A percentile compares a stretch with the other conserved stretches of the same genome.
Conservation (phyloP, 1,140 invertebrate species). For the Panonychus citri region DNA sequence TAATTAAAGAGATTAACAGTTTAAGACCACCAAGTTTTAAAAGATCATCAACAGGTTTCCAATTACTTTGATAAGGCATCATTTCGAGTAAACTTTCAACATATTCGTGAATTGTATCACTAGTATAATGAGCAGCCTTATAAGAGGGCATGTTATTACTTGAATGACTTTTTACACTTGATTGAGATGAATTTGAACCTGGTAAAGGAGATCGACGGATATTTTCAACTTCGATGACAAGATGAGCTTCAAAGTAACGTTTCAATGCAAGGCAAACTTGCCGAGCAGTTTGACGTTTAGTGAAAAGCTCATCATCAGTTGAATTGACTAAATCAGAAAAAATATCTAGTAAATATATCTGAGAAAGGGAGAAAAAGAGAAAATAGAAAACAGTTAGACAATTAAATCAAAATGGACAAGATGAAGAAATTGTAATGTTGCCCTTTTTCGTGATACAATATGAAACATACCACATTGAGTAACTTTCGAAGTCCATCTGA, state of each 20-base stretch:
- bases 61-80: conserved; percentile 46
- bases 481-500: conserved; percentile 74
- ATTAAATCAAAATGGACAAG: conserved; percentile 35
- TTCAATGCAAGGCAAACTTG: conserved; percentile 76
- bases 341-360: conserved; percentile 54
- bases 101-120: conserved; percentile 7
- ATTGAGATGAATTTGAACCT: neutral
- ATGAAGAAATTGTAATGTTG: conserved; percentile 76
- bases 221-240: conserved; percentile 56
- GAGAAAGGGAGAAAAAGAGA: conserved; percentile 8
- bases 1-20: conserved; percentile 59
- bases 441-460: conserved; percentile 78
- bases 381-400: conserved; percentile 7
- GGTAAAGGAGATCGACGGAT: conserved; percentile 35
- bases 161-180: neutral
- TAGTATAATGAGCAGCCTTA: conserved; percentile 5
- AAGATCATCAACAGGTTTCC: conserved; percentile 64
- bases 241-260: conserved; percentile 73
- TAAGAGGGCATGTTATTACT: conserved; percentile 3
- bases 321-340: conserved; percentile 34
- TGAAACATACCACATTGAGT: conserved; percentile 55
- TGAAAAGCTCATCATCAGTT: conserved; percentile 61
- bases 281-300: conserved; percentile 72
- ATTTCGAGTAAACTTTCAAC: conserved; percentile 53
- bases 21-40: conserved; percentile 57